phyloP scores from a whole-genome alignment of 2,113 vertebrate genomes.

The Ptilonorhynchus violaceus region DNA sequence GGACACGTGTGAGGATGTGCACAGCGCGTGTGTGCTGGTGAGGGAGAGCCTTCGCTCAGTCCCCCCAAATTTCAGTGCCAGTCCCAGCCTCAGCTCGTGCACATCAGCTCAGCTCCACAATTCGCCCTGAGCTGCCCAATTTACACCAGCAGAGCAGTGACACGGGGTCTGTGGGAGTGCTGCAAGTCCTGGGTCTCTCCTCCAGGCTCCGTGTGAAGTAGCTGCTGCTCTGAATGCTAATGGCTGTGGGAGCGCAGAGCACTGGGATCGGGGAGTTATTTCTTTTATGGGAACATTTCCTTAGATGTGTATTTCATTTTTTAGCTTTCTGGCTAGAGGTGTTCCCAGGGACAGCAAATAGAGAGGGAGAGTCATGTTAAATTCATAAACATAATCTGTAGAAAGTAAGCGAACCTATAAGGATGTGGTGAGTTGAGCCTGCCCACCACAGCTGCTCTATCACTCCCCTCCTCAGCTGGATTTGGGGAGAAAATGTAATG shows the following conservation, averaged over 20 bases:
- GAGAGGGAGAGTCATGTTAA: constrained; percentile 39
- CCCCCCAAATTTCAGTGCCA: background rate
- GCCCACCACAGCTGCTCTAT: background rate
- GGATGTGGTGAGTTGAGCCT: background rate
- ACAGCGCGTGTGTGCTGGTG: accelerated
- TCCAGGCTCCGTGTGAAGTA: background rate
- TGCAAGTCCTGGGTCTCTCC: background rate
- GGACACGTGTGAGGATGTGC: accelerated
- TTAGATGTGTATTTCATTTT: constrained; percentile 38
- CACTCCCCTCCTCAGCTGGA: background rate
- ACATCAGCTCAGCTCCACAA: background rate
- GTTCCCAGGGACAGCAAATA: constrained; percentile 27
- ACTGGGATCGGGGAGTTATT: background rate
- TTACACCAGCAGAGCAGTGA: background rate
- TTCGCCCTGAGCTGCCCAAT: background rate
- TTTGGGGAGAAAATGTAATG: background rate
- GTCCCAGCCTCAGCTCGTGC: background rate
- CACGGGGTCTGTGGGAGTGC: background rate
- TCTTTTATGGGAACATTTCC: constrained; percentile 44
- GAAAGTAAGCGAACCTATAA: background rate
- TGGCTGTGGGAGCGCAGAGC: background rate
- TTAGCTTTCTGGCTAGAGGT: constrained; percentile 11
- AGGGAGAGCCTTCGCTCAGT: background rate
- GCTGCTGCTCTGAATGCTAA: constrained; percentile 4
- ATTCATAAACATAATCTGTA: constrained; percentile 38